Percentiles rank a stretch among this genome's conserved stretches.
Conservation (phyloP, 2,113 vertebrate genomes). For the Mus spicilegus region DNA sequence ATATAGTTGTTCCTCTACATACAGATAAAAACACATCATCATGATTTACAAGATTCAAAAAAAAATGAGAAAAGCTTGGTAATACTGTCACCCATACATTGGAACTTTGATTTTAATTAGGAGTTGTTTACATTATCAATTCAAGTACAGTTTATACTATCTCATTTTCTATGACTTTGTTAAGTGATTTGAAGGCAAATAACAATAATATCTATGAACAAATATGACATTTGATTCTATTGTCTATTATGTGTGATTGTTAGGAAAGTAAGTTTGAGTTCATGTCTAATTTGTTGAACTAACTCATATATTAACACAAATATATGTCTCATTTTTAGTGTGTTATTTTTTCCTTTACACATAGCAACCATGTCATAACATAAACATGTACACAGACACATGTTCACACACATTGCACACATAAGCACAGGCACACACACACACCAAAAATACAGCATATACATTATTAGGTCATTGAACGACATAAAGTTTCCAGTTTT, state of each 20-base stretch:
- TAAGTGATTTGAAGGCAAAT: not conserved
- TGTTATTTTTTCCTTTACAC: not conserved
- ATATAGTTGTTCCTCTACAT: not conserved
- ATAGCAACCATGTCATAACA: not conserved
- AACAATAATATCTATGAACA: not conserved
- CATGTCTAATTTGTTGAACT: not conserved
- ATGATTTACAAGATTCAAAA: not conserved
- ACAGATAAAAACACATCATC: not conserved
- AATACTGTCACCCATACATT: not conserved
- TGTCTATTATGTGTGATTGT: not conserved
- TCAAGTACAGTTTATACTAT: not conserved
- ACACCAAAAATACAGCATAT: not conserved
- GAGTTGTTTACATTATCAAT: not conserved
- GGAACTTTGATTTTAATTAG: not conserved
- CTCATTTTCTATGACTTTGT: not conserved
- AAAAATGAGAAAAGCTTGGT: not conserved
- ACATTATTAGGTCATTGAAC: not conserved
- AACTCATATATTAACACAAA: not conserved
- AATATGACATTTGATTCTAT: conserved; percentile 33
- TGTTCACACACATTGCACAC: not conserved
- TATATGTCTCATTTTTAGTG: not conserved
- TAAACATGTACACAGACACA: not conserved
- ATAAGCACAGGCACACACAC: too few relatives aligned
- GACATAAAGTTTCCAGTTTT: not conserved
- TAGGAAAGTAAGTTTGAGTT: not conserved